Evolutionary conservation across 2,113 vertebrate species (phyloP), one percentile per base, ranked within the genome.

Genomic region (Benitochromis conjunctus): DNA sequence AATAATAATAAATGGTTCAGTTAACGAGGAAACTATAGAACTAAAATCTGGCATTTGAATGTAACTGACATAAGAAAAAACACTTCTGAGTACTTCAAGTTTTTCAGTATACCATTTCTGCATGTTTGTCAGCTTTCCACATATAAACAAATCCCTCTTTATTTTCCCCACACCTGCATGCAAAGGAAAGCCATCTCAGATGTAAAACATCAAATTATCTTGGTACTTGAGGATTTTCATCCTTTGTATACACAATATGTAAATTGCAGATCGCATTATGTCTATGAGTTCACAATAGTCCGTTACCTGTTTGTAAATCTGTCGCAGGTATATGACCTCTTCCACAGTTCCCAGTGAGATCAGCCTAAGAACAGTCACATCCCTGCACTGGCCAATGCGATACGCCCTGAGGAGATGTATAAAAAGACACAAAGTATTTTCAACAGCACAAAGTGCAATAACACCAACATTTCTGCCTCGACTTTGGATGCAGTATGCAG

Each of bases 321-420:
- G 98, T 43, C 98, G 96, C 89, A 99, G 96, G 86, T 99, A 99
- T 92, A 99, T 99, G 43, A 99, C 94, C 89, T 99, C 98, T 86
- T 99, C 98, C 86, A 99, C 97, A 4, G 98, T 99, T 43, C 98
- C 98, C 96, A 99, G 89, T 13, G 98, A 99, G 92, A 99, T 98
- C 29, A 99, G 89, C 69, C 98, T 95, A 58, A 99, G 97, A 7
- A 99, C 98, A 89, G 97, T 99, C 82, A 99, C 98, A 93, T 98
- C 96, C 82, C 97, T 97, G 91, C 96, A 97, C 3, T 99, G 98
- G n/a, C 98, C 98, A 88, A 99, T 99, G 66, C 98, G 97, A 83
- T 99, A 99, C 0, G 96, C 98, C 94, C 98, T 99, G 92, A 7
- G 91, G 34, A 79, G 10, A 88, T 10, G 82, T 2, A 91, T 3